Evolutionary conservation across 2,797 vertebrate species (phyloP).

Genomic region (Lagocephalus sceleratus): DNA sequence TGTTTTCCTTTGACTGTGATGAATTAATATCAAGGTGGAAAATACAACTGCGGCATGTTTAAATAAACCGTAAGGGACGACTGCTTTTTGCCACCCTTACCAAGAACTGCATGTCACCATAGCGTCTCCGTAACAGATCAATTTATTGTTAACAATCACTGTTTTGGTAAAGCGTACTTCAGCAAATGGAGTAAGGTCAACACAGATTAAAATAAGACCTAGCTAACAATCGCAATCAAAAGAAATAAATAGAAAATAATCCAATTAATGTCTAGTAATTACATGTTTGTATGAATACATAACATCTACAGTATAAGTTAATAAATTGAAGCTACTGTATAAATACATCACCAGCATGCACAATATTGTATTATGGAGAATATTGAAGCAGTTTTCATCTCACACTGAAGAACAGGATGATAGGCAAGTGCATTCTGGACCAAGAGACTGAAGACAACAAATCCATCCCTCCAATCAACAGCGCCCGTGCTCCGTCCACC

Average conservation of each 20-base stretch:
- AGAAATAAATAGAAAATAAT: slow-evolving; percentile 84
- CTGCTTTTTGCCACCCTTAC: slow-evolving; percentile 47
- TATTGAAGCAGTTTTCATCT: slow-evolving; percentile 93
- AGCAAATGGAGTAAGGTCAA: slow-evolving; percentile 83
- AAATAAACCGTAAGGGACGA: neutral
- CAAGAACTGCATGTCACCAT: slow-evolving; percentile 91
- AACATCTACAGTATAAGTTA: slow-evolving; percentile 99
- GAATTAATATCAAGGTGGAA: neutral
- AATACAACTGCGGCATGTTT: slow-evolving; percentile 34
- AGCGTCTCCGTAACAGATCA: slow-evolving; percentile 93
- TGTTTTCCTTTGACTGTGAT: too few relatives aligned
- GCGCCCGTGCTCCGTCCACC: slow-evolving; percentile 64
- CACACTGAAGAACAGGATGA: slow-evolving; percentile 93
- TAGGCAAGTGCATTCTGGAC: slow-evolving; percentile 92
- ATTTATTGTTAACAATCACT: slow-evolving; percentile 92
- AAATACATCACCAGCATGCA: slow-evolving; percentile 99
- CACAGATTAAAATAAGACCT: slow-evolving; percentile 80
- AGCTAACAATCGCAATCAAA: slow-evolving; percentile 79
- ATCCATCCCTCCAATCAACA: slow-evolving; percentile 77
- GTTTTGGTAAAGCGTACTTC: slow-evolving; percentile 93
- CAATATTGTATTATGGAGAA: slow-evolving; percentile 94
- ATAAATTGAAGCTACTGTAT: slow-evolving; percentile 98
- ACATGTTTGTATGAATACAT: slow-evolving; percentile 97
- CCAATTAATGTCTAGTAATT: slow-evolving; percentile 86
- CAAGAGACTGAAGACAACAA: slow-evolving; percentile 77